These are phyloP conservation scores for Anseranas semipalmata DNA, from an alignment of 2,113 vertebrate species.

Conservation along the genomic window DNA sequence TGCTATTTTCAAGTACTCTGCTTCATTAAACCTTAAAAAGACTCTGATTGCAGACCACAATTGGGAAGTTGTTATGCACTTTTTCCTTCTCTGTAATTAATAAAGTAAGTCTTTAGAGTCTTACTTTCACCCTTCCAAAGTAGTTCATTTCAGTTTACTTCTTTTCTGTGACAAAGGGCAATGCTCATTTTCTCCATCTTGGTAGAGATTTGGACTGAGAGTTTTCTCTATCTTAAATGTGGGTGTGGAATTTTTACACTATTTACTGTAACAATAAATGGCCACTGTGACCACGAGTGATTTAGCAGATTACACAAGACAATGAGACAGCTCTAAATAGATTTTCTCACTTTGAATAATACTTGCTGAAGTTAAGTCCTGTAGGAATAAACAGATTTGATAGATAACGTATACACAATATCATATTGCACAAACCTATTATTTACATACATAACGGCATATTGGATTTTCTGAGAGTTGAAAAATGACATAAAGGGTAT, in stretches of 20 bases:
- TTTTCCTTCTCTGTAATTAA: conserved; percentile 15
- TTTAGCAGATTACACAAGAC: conserved; percentile 1
- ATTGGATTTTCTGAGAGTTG: neutral
- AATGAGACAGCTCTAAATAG: conserved; percentile 18
- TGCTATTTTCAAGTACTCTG: conserved; percentile 28
- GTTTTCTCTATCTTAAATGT: neutral
- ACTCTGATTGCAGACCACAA: neutral
- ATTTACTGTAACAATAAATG: neutral
- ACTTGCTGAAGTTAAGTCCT: conserved; percentile 34
- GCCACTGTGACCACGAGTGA: neutral
- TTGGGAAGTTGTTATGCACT: neutral
- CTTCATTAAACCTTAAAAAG: conserved; percentile 56
- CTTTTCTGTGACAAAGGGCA: neutral
- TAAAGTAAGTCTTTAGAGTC: neutral
- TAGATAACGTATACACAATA: neutral
- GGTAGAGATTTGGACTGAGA: neutral
- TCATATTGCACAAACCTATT: conserved; percentile 2
- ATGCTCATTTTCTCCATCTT: neutral
- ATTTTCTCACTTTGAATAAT: conserved; percentile 50
- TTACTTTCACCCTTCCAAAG: neutral
- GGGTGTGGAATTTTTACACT: neutral
- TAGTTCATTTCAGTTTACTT: neutral
- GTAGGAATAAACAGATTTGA: conserved; percentile 33
- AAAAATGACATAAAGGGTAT: neutral
- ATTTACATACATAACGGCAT: conserved; percentile 1